A percentile compares a stretch with the other conserved stretches of the same genome.
These are phyloP conservation scores for Drosophila kurseongensis DNA, from an alignment of 1,140 invertebrate genomes.

Conservation along the genomic window DNA sequence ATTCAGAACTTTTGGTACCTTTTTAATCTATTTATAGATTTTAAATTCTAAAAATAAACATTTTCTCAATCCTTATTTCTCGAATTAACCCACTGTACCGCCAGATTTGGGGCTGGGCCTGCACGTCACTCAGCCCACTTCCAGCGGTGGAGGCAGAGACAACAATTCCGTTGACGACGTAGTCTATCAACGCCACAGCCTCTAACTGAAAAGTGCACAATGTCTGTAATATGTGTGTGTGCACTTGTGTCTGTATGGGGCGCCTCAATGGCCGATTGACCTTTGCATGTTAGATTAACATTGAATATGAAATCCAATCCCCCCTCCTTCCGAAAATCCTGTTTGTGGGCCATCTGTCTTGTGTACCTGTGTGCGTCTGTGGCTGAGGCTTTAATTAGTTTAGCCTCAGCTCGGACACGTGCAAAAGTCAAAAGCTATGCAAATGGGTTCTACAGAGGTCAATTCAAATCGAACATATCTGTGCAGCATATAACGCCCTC, in stretches of 20 bases:
- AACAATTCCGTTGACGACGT: conserved; percentile 42
- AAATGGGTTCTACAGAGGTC: conserved; percentile 66
- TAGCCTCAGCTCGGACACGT: conserved; percentile 57
- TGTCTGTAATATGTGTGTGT: conserved; percentile 2
- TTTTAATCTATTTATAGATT: too few species aligned
- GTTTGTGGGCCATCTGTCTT: conserved; percentile 20
- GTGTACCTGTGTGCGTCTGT: conserved; percentile 3
- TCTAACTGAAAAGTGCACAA: conserved; percentile 30
- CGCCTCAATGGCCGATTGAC: conserved; percentile 75
- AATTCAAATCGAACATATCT: conserved; percentile 49
- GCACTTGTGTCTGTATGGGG: conserved; percentile 13
- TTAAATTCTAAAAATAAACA: too few species aligned
- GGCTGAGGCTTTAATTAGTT: conserved; percentile 65
- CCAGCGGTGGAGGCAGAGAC: conserved; percentile 7
- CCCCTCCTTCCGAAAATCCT: neutral
- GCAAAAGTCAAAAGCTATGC: conserved; percentile 58
- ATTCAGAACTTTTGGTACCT: too few species aligned
- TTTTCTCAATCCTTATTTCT: neutral
- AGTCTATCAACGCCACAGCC: conserved; percentile 49
- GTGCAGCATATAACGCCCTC: conserved; percentile 22
- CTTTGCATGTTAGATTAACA: conserved; percentile 80
- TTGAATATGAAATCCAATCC: conserved; percentile 48
- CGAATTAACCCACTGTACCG: conserved; percentile 2
- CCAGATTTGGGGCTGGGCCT: conserved; percentile 31
- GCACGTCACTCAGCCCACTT: conserved; percentile 30